These are phyloP conservation scores for Pollenia labialis DNA, from an alignment of 2,888 invertebrate genomes.

Conservation along the genomic window DNA sequence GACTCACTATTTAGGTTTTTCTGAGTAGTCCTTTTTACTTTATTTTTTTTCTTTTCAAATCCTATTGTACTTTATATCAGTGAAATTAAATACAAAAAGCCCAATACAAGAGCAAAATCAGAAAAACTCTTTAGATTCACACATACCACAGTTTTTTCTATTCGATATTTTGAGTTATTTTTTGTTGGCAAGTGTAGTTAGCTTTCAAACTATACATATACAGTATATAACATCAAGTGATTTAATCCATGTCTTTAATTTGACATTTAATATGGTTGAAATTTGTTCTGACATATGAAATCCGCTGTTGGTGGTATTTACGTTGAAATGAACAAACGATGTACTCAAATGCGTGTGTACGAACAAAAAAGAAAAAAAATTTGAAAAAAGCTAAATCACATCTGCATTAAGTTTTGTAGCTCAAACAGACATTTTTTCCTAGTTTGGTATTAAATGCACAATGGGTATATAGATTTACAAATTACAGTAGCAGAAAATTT, in stretches of 20 bases:
- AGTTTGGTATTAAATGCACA: neutral
- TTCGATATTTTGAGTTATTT: neutral
- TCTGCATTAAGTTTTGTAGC: neutral
- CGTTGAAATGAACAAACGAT: slow-evolving; percentile 34
- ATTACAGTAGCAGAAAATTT: too few species aligned
- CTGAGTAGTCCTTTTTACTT: neutral
- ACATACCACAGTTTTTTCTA: too few species aligned
- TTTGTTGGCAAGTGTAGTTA: neutral
- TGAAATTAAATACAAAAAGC: neutral
- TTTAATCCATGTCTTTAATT: slow-evolving; percentile 80
- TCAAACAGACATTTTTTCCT: neutral
- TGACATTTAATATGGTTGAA: slow-evolving; percentile 79
- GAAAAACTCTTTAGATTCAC: neutral
- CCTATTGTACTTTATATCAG: neutral
- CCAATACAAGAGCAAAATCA: neutral
- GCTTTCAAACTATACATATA: neutral
- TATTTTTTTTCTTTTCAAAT: neutral
- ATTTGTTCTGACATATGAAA: slow-evolving; percentile 79
- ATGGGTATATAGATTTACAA: neutral
- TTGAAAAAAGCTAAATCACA: neutral
- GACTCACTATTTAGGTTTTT: neutral
- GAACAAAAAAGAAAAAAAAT: neutral
- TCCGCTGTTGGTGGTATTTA: slow-evolving; percentile 74
- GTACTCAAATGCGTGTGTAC: neutral
- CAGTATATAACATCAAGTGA: slow-evolving; percentile 51